A percentile compares a stretch with the other conserved stretches of the same genome.
Evolutionary conservation across 2,888 invertebrate genomes (phyloP).

Genomic region (Caradrina clavipalpis): DNA sequence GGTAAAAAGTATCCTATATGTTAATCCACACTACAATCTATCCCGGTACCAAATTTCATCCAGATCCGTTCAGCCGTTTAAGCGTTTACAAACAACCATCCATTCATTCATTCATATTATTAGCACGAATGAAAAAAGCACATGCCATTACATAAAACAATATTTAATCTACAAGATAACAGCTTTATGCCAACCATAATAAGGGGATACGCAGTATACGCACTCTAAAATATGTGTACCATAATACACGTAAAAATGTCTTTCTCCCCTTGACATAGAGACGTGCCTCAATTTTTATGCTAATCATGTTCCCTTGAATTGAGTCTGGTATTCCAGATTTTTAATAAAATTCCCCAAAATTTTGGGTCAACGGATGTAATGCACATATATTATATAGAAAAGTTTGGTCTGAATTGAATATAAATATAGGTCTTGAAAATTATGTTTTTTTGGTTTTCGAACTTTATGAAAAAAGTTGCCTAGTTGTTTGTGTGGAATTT

Average conservation of each 20-base stretch:
- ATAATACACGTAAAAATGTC: conserved; percentile 27
- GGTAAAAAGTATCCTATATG: no score
- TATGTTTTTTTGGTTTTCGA: neutral
- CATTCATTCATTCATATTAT: no score
- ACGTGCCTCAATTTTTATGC: conserved; percentile 65
- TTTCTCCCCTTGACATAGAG: conserved; percentile 9
- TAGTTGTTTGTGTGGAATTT: conserved; percentile 15
- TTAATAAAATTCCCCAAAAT: conserved; percentile 50
- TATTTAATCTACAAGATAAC: neutral
- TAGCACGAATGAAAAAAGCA: no score
- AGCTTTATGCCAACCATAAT: neutral
- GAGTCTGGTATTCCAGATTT: conserved; percentile 56
- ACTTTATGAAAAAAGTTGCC: conserved; percentile 29
- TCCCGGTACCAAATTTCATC: no score
- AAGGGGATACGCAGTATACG: neutral
- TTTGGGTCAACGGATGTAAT: conserved; percentile 25
- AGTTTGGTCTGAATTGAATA: conserved; percentile 23
- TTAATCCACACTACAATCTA: no score
- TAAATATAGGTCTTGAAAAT: conserved; percentile 5
- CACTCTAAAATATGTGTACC: conserved; percentile 14
- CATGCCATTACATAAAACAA: neutral
- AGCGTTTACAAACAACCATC: no score
- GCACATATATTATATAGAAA: conserved; percentile 33
- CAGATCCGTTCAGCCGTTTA: no score
- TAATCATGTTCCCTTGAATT: conserved; percentile 55